Conservation (phyloP, 2,797 vertebrate species). For the Trachops cirrhosus region DNA sequence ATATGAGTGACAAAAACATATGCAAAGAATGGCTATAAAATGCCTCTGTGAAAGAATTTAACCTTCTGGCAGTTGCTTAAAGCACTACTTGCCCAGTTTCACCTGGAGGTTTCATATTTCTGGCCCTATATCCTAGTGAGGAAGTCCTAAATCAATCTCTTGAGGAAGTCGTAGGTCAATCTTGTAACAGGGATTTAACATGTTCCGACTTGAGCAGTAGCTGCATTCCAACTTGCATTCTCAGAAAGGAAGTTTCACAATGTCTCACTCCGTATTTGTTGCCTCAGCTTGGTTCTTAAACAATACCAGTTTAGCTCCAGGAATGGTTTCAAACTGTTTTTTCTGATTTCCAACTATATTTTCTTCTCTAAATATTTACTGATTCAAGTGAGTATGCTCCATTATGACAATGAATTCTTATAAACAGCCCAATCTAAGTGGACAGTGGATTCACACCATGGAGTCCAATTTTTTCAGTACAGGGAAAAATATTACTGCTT, state of each 20-base stretch:
- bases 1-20: not conserved
- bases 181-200: not conserved
- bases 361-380: conserved; percentile 53
- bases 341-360: not conserved
- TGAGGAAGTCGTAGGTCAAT: too few relatives aligned
- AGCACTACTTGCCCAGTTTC: not conserved
- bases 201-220: not conserved
- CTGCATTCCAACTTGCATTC: not conserved
- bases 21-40: not conserved
- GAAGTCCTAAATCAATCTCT: not conserved
- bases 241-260: not conserved
- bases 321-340: conserved; percentile 29
- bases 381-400: not conserved
- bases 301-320: not conserved
- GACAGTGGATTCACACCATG: not conserved
- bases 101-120: not conserved
- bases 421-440: not conserved
- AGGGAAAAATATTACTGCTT: not conserved
- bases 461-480: not conserved
- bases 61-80: not conserved
- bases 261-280: not conserved
- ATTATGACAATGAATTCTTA: conserved; percentile 33
- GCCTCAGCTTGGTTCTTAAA: not conserved
- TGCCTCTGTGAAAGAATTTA: not conserved
- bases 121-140: not conserved